Evolutionary conservation across 2,797 vertebrate genomes (phyloP).

Genomic region (Melanotaenia parkinsoni): DNA sequence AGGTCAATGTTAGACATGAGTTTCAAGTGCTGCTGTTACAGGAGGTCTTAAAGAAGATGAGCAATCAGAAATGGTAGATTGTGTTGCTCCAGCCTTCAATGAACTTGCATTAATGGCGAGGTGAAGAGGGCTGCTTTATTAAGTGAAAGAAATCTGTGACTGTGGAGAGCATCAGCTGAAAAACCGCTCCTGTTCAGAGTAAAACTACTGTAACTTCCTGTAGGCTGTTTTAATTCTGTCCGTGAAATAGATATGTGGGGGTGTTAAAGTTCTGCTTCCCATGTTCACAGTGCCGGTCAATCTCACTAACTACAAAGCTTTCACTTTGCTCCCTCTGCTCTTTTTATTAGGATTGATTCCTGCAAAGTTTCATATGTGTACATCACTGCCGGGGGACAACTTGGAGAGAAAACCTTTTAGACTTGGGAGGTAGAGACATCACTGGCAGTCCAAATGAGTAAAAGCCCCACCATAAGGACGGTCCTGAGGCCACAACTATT

Average conservation of each 20-base stretch:
- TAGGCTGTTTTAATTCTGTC: conserved; percentile 60
- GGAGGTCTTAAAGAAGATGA: conserved; percentile 33
- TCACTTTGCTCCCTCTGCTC: conserved; percentile 34
- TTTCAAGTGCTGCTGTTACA: conserved; percentile 30
- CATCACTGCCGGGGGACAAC: conserved; percentile 49
- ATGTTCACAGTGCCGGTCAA: conserved; percentile 43
- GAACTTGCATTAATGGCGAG: conserved; percentile 31
- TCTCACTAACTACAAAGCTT: conserved; percentile 62
- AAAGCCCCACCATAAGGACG: conserved; percentile 31
- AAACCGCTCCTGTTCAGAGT: conserved; percentile 52
- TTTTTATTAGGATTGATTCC: conserved; percentile 52
- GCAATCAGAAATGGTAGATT: conserved; percentile 41
- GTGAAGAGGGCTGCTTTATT: conserved; percentile 36
- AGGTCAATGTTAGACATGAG: conserved; percentile 27
- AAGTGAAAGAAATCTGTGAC: conserved; percentile 45
- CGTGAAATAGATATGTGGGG: conserved; percentile 65
- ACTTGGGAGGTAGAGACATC: conserved; percentile 40
- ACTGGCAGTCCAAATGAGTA: conserved; percentile 16
- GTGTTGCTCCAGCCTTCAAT: conserved; percentile 40
- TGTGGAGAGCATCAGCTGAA: conserved; percentile 46
- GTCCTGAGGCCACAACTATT: conserved; percentile 57
- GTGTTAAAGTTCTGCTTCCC: conserved; percentile 38
- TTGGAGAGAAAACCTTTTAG: conserved; percentile 47
- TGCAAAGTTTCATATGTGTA: conserved; percentile 47
- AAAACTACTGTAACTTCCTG: conserved; percentile 27